Base-by-base conservation (phyloP, 2,113 vertebrate species). In the Cervus canadensis region DNA sequence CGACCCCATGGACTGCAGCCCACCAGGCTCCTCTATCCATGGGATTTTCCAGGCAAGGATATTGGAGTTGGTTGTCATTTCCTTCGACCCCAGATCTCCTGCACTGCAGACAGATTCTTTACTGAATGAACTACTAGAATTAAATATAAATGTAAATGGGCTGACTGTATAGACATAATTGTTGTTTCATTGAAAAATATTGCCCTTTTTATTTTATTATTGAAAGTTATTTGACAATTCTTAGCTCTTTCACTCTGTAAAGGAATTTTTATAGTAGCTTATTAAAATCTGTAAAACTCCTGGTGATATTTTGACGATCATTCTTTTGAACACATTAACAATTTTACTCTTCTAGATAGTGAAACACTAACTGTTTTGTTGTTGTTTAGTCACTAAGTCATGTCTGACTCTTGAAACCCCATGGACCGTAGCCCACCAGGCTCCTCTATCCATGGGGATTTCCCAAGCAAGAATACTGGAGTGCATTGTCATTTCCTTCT, bases 21-120 rank as follows among this genome's bases (percentile, higher is more conserved):
- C 67, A 40, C 5, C 11, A 36, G 67, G n/a, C n/a, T 71, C n/a
- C 36, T 40, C 67, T 71, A 10, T 71, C n/a, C 19, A 12, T 40
- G 67, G n/a, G 10, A 40, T 71, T 71, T 36, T 40, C n/a, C 67
- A 71, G n/a, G 19, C n/a, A 71, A 71, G 67, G 67, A 71, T 71
- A 40, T 40, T 71, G 67, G 67, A 71, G 67, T 36, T n/a, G 67
- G n/a, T 40, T 71, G 36, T n/a, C n/a, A 71, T 40, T 71, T 71
- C n/a, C 33, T 71, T 71, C 19, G 1, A 12, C 40, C 67, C 36
- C 0, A 0, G n/a, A 40, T 71, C 67, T 71, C n/a, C 0, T 0
- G n/a, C n/a, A 71, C 67, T 71, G n/a, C n/a, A 71, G 67, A n/a
- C 19, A 71, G n/a, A 71, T 71, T 71, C 19, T 40, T 71, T 40